These are phyloP conservation scores for Drosophila meridiana DNA, from an alignment of 2,888 invertebrate species.

Conservation along the genomic window DNA sequence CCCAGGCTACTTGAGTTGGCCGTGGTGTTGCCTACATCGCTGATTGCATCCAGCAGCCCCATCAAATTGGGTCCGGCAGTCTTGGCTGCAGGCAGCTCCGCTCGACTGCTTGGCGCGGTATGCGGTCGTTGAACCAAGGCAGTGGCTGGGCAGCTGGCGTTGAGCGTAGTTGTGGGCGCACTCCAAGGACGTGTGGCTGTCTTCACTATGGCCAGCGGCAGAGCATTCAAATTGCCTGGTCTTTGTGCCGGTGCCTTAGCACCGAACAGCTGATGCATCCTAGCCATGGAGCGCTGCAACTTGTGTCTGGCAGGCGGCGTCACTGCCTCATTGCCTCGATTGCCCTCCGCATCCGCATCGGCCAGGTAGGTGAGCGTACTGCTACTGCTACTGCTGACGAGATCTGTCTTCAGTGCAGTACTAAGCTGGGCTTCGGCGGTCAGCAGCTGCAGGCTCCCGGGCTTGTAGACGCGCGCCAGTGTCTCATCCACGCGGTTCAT, in stretches of 20 bases:
- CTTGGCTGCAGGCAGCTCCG: background rate
- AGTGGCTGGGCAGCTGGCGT: background rate
- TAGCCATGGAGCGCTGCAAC: conserved; percentile 77
- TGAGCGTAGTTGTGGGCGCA: conserved; percentile 31
- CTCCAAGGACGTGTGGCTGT: conserved; percentile 24
- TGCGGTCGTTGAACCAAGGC: conserved; percentile 46
- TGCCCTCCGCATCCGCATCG: background rate
- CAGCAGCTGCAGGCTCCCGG: conserved; percentile 37
- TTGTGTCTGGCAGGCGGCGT: conserved; percentile 48
- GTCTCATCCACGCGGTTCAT: conserved; percentile 52
- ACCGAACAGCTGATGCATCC: conserved; percentile 75
- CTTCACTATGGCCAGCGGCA: background rate
- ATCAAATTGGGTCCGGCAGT: background rate
- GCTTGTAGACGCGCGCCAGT: conserved; percentile 37
- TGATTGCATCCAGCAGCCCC: conserved; percentile 22
- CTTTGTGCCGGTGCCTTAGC: background rate
- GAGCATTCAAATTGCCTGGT: background rate
- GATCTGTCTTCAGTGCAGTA: conserved; percentile 2
- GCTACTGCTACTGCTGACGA: conserved; percentile 11
- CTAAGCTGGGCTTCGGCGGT: conserved; percentile 24
- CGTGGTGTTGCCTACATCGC: conserved; percentile 30
- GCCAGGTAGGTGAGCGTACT: conserved; percentile 10
- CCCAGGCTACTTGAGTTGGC: conserved; percentile 34
- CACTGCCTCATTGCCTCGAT: background rate
- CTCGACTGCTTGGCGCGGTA: conserved; percentile 53